Evolutionary conservation across 1,140 invertebrate species (phyloP).

Genomic region (Nasonia vitripennis): DNA sequence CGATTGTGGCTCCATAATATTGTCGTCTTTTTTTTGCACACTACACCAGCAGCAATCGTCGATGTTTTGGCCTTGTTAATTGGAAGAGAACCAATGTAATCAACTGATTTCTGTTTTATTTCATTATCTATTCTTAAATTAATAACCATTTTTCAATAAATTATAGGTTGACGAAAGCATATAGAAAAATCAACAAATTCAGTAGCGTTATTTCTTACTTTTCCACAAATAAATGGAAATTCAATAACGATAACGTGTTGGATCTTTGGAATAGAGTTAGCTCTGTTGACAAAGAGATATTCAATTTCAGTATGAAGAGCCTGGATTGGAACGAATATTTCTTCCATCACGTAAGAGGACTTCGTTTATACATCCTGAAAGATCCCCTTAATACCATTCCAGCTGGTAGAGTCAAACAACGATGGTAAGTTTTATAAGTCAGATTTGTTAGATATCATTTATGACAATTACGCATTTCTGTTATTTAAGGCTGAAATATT

Average conservation of each 20-base stretch:
- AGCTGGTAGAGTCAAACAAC: conserved; percentile 50
- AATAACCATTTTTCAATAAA: background rate
- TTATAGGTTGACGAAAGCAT: conserved; percentile 75
- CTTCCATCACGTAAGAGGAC: conserved; percentile 69
- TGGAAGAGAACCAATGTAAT: conserved; percentile 71
- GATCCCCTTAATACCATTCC: conserved; percentile 70
- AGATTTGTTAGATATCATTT: background rate
- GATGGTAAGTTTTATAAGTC: conserved; percentile 55
- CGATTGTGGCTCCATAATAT: conserved; percentile 73
- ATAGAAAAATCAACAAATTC: conserved; percentile 78
- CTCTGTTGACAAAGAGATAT: conserved; percentile 72
- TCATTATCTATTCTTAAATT: background rate
- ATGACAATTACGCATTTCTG: background rate
- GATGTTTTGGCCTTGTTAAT: conserved; percentile 62
- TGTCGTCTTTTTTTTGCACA: conserved; percentile 69
- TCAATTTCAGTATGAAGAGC: conserved; percentile 70
- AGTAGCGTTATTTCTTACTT: conserved; percentile 78
- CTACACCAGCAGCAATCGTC: conserved; percentile 68
- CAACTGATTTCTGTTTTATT: conserved; percentile 13
- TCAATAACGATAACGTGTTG: conserved; percentile 75
- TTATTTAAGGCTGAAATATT: conserved; percentile 50
- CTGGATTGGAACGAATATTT: conserved; percentile 74
- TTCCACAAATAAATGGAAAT: conserved; percentile 77
- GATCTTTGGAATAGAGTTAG: conserved; percentile 73
- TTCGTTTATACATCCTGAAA: conserved; percentile 72